A percentile compares a stretch with the other conserved stretches of the same genome.
Evolutionary conservation across 2,888 invertebrate genomes (phyloP).

Genomic region (Tipula unca): DNA sequence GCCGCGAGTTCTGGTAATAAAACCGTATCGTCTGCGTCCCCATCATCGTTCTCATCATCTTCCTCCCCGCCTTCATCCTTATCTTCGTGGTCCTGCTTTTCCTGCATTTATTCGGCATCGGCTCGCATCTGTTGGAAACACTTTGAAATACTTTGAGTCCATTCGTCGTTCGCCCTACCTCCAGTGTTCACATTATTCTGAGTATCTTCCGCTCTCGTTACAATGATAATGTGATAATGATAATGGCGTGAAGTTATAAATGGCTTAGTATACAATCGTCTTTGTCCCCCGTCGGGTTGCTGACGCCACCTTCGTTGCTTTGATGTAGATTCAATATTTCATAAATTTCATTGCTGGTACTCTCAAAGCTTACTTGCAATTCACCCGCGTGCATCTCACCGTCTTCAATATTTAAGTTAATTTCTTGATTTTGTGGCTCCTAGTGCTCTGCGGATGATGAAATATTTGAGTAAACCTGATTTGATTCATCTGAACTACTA

Average conservation of each 20-base stretch:
- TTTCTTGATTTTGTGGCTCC: neutral
- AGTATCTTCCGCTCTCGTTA: too few species aligned
- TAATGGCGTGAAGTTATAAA: neutral
- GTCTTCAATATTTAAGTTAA: neutral
- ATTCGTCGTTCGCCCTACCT: neutral
- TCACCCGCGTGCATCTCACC: neutral
- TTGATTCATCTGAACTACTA: neutral
- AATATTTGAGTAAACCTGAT: neutral
- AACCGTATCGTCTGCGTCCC: constrained; percentile 41
- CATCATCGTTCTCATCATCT: neutral
- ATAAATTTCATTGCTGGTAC: neutral
- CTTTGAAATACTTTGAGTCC: neutral
- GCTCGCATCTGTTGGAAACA: neutral
- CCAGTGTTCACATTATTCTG: neutral
- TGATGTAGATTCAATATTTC: neutral
- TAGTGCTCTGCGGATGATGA: neutral
- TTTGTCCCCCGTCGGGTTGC: neutral
- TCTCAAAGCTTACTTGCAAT: neutral
- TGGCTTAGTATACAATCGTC: neutral
- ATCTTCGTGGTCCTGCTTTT: constrained; percentile 14
- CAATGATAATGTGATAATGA: neutral
- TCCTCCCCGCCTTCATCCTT: neutral
- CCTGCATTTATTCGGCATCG: neutral
- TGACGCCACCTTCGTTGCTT: neutral
- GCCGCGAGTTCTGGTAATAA: constrained; percentile 73